These are phyloP conservation scores for Drosophila mayri DNA, from an alignment of 1,140 invertebrate genomes.

Conservation along the genomic window DNA sequence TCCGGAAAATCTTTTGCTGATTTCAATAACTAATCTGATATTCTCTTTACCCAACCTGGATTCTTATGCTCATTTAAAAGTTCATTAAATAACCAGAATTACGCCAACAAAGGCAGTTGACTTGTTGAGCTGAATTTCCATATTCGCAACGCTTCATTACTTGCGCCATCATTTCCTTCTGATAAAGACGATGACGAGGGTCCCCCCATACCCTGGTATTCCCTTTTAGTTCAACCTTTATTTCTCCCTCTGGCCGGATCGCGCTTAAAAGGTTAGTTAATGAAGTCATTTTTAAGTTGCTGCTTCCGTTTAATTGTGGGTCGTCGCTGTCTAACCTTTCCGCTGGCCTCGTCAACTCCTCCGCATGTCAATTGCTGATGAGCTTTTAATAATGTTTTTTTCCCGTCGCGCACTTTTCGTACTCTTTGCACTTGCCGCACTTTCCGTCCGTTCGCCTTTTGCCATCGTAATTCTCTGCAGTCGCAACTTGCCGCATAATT, in stretches of 20 bases:
- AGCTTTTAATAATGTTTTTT: slow-evolving; percentile 79
- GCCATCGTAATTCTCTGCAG: slow-evolving; percentile 76
- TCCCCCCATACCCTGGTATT: not conserved
- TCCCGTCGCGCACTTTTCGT: slow-evolving; percentile 1
- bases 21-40: slow-evolving; percentile 1
- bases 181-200: slow-evolving; percentile 5
- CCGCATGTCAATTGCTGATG: slow-evolving; percentile 79
- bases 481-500: slow-evolving; percentile 76
- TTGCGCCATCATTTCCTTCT: slow-evolving; percentile 27
- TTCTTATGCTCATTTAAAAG: not conserved
- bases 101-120: not conserved
- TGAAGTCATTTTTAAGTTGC: slow-evolving; percentile 76
- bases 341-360: slow-evolving; percentile 24
- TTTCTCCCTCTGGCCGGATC: slow-evolving; percentile 1
- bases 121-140: slow-evolving; percentile 32
- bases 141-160: slow-evolving; percentile 10
- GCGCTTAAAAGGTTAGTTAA: slow-evolving; percentile 65
- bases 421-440: slow-evolving; percentile 16
- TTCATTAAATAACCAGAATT: slow-evolving; percentile 4
- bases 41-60: not conserved
- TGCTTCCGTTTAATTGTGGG: slow-evolving; percentile 78
- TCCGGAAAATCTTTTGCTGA: not conserved
- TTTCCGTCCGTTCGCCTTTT: slow-evolving; percentile 42
- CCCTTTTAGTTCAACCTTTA: not conserved
- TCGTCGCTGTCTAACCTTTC: slow-evolving; percentile 46